Percentiles rank a stretch among this genome's conserved stretches.
These are phyloP conservation scores for Lipotes vexillifer DNA, from an alignment of 2,113 vertebrate genomes.

Conservation along the genomic window DNA sequence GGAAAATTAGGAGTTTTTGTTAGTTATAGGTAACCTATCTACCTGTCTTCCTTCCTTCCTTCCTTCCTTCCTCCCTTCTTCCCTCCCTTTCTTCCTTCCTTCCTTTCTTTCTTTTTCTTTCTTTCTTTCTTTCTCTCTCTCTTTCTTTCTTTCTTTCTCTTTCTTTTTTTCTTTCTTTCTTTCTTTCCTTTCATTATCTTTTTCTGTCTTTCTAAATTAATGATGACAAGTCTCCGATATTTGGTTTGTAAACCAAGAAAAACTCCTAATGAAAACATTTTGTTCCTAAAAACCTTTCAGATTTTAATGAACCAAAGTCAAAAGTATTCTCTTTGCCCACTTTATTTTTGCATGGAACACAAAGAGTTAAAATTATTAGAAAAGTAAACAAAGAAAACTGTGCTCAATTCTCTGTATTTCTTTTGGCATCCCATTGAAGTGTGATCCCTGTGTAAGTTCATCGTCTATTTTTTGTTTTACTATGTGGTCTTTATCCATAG, in stretches of 20 bases:
- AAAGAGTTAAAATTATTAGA: slow-evolving; percentile 67
- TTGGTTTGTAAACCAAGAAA: slow-evolving; percentile 25
- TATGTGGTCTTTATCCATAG: slow-evolving; percentile 71
- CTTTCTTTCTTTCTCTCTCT: fast-evolving
- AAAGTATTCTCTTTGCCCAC: not conserved
- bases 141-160: too few relatives aligned
- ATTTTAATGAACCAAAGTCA: slow-evolving; percentile 23
- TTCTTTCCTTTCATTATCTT: not conserved
- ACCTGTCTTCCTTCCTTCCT: not conserved
- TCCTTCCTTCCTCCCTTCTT: too few relatives aligned
- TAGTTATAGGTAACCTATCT: not conserved
- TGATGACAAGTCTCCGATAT: not conserved
- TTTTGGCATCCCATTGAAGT: slow-evolving; percentile 75
- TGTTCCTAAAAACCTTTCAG: not conserved
- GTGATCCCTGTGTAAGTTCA: slow-evolving; percentile 59
- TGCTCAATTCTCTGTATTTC: slow-evolving; percentile 73
- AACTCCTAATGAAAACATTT: slow-evolving; percentile 25
- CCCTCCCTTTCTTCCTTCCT: too few relatives aligned
- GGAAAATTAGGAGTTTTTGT: slow-evolving; percentile 26
- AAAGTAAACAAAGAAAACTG: slow-evolving; percentile 72
- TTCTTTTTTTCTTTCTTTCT: fast-evolving
- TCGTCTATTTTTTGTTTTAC: slow-evolving; percentile 73
- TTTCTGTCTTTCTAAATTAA: not conserved
- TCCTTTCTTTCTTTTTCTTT: fast-evolving
- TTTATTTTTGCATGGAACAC: not conserved